Percentiles rank a stretch among this genome's conserved stretches.
These are phyloP conservation scores for Bembecia ichneumoniformis DNA, from an alignment of 2,888 invertebrate species.

Conservation along the genomic window DNA sequence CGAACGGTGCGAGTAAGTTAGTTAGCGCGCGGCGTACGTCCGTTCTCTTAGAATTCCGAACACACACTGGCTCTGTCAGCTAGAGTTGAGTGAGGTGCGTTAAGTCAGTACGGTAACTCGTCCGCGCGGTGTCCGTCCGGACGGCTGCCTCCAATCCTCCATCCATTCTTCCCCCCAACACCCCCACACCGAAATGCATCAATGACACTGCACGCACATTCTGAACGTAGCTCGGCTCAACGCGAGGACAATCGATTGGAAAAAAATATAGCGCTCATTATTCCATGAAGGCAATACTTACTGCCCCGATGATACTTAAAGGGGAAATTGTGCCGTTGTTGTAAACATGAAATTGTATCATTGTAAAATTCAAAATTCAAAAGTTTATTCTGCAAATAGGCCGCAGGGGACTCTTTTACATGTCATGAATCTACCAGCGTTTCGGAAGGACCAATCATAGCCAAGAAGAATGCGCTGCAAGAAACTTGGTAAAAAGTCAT, in stretches of 20 bases:
- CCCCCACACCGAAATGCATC: slow-evolving; percentile 69
- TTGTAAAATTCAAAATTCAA: no score
- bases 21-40: slow-evolving; percentile 54
- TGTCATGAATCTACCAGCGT: no score
- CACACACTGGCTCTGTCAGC: slow-evolving; percentile 47
- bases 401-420: no score
- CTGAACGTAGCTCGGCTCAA: slow-evolving; percentile 32
- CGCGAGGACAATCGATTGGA: slow-evolving; percentile 49
- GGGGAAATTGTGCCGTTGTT: not conserved
- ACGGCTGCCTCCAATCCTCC: slow-evolving; percentile 39
- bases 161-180: slow-evolving; percentile 42
- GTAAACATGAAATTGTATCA: no score
- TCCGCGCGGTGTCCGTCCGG: slow-evolving; percentile 25
- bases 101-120: slow-evolving; percentile 5
- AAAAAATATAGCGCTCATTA: slow-evolving; percentile 18
- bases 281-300: not conserved
- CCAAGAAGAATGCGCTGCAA: no score
- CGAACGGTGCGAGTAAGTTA: slow-evolving; percentile 61
- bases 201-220: slow-evolving; percentile 69
- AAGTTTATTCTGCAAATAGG: no score
- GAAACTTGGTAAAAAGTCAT: no score
- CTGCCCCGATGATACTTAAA: not conserved
- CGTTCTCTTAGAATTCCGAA: slow-evolving; percentile 45
- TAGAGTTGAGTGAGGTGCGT: slow-evolving; percentile 7
- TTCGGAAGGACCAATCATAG: no score